Evolutionary conservation across 2,797 vertebrate genomes (phyloP).

Genomic region (Thunnus albacares): DNA sequence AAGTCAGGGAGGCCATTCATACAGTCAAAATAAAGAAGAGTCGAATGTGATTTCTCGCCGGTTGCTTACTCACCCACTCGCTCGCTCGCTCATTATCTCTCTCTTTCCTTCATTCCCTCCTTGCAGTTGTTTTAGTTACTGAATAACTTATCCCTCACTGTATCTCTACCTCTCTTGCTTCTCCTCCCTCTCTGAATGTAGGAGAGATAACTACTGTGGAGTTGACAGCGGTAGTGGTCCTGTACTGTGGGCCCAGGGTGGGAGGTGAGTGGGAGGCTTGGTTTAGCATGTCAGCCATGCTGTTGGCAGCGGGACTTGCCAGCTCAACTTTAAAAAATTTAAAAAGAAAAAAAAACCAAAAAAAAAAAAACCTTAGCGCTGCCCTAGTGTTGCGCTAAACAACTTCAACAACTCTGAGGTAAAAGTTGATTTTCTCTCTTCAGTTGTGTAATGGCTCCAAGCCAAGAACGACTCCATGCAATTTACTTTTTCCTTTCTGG

Average conservation of each 20-base stretch:
- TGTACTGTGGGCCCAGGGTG: conserved; percentile 67
- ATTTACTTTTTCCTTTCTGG: conserved; percentile 33
- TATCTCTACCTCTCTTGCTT: conserved; percentile 60
- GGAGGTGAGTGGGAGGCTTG: conserved; percentile 81
- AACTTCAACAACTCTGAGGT: conserved; percentile 68
- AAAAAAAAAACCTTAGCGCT: conserved; percentile 36
- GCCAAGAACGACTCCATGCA: conserved; percentile 33
- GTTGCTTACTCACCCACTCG: conserved; percentile 38
- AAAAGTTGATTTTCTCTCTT: conserved; percentile 63
- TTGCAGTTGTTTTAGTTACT: conserved; percentile 61
- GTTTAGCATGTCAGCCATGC: conserved; percentile 76
- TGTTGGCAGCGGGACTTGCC: conserved; percentile 72
- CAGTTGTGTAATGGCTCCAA: conserved; percentile 46
- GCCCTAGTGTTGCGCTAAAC: conserved; percentile 63
- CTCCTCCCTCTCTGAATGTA: conserved; percentile 64
- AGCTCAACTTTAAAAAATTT: conserved; percentile 45
- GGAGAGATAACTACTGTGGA: conserved; percentile 71
- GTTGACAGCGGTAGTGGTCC: conserved; percentile 80
- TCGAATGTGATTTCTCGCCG: conserved; percentile 30
- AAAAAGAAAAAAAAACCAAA: too few relatives aligned
- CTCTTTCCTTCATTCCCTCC: conserved; percentile 65
- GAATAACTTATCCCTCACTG: conserved; percentile 60
- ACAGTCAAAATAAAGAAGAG: conserved; percentile 51
- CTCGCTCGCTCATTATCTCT: conserved; percentile 69
- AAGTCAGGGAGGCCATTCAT: conserved; percentile 30